Conservation (phyloP, 2,888 invertebrate genomes). For the Ischnura elegans region DNA sequence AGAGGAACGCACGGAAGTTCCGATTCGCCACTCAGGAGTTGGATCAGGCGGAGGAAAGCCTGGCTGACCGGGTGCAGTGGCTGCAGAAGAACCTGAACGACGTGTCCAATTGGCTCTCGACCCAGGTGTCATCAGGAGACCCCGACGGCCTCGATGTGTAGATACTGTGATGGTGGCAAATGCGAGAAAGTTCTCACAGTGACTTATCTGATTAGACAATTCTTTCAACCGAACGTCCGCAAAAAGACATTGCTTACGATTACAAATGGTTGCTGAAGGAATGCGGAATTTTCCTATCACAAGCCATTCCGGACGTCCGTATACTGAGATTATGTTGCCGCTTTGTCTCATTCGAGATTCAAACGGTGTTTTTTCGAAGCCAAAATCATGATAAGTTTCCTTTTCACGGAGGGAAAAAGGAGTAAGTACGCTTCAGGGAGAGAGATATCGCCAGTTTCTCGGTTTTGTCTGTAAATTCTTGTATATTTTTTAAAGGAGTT, state of each 20-base stretch:
- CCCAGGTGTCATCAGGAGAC: neutral
- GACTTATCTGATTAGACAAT: neutral
- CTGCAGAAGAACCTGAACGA: constrained; percentile 34
- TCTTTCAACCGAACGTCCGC: neutral
- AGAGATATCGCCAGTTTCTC: neutral
- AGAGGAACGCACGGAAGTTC: constrained; percentile 73
- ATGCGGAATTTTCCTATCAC: neutral
- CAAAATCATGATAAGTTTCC: neutral
- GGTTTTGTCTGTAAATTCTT: neutral
- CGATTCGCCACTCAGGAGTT: constrained; percentile 46
- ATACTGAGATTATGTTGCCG: neutral
- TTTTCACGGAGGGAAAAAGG: neutral
- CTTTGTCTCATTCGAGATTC: neutral
- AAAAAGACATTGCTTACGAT: neutral
- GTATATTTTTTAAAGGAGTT: neutral
- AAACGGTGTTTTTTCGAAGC: neutral
- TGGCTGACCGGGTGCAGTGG: constrained; percentile 30
- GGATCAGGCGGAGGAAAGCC: constrained; percentile 44
- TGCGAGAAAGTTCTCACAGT: neutral
- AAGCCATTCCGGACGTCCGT: neutral
- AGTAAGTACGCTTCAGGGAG: neutral
- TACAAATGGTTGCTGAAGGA: neutral
- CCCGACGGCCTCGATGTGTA: neutral
- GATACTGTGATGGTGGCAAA: neutral
- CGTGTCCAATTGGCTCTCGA: constrained; percentile 15